phyloP scores from a whole-genome alignment of 2,888 invertebrate species.

The Pterostichus madidus region DNA sequence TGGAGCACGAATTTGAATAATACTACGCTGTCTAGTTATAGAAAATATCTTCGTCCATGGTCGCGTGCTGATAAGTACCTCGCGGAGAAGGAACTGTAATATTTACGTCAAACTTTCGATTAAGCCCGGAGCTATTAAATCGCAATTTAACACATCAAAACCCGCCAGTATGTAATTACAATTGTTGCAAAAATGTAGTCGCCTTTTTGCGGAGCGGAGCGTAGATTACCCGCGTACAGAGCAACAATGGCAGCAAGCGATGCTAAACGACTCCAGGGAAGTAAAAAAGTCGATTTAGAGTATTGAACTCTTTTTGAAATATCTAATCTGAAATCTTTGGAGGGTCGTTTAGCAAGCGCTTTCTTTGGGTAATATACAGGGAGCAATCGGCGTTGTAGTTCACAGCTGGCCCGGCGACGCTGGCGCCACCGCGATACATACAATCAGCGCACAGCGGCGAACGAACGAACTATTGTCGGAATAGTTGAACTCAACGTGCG shows the following conservation, averaged over 20 bases:
- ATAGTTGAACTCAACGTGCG: conserved; percentile 15
- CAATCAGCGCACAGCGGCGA: conserved; percentile 28
- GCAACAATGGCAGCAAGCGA: conserved; percentile 41
- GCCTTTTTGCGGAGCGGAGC: conserved; percentile 12
- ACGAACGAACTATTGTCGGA: conserved; percentile 46
- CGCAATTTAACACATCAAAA: conserved; percentile 40
- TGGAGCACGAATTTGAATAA: conserved; percentile 9
- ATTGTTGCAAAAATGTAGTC: conserved; percentile 36
- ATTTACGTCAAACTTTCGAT: conserved; percentile 40
- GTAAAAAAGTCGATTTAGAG: conserved; percentile 76
- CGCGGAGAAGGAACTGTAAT: conserved; percentile 22
- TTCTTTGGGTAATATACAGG: conserved; percentile 63
- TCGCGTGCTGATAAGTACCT: conserved; percentile 26
- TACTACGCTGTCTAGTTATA: not conserved
- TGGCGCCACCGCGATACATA: conserved; percentile 52
- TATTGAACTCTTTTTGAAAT: conserved; percentile 74
- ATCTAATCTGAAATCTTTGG: conserved; percentile 76
- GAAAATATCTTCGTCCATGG: not conserved
- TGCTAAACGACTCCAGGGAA: conserved; percentile 58
- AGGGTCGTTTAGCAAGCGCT: conserved; percentile 74
- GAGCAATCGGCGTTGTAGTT: conserved; percentile 57
- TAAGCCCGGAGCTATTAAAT: conserved; percentile 32
- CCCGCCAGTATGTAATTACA: conserved; percentile 31
- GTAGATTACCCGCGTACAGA: conserved; percentile 40
- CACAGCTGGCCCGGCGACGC: conserved; percentile 31